phyloP scores from a whole-genome alignment of 2,888 invertebrate species.

The Phyllotreta cruciferae region DNA sequence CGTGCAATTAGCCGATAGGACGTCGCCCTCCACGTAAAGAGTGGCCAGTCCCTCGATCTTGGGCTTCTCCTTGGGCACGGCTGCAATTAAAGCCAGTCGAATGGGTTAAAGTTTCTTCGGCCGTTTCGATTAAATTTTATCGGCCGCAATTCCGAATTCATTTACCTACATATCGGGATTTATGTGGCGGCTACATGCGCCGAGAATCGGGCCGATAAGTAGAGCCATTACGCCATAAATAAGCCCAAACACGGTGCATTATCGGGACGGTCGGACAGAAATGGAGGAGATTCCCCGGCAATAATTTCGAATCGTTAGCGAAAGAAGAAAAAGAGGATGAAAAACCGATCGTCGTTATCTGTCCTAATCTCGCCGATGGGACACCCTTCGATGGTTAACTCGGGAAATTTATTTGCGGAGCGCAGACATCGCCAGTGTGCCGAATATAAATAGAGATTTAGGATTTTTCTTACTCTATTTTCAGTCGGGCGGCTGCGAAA shows the following conservation, averaged over 20 bases:
- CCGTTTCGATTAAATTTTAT: not conserved
- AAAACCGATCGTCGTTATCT: slow-evolving; percentile 20
- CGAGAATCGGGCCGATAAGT: slow-evolving; percentile 8
- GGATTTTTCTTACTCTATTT: no score
- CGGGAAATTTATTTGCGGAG: no score
- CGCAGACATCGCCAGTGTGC: no score
- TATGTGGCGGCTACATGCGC: not conserved
- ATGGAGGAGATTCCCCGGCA: slow-evolving; percentile 21
- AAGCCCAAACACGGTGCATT: slow-evolving; percentile 23
- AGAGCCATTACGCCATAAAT: slow-evolving; percentile 26
- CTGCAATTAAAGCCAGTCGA: slow-evolving; percentile 53
- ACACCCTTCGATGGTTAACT: not conserved
- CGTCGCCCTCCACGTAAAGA: slow-evolving; percentile 54
- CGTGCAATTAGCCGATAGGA: slow-evolving; percentile 51
- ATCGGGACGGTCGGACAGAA: slow-evolving; percentile 21
- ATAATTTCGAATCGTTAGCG: slow-evolving; percentile 27
- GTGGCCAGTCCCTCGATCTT: slow-evolving; percentile 53
- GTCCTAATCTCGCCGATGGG: slow-evolving; percentile 16
- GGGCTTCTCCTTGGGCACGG: slow-evolving; percentile 54
- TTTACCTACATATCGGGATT: not conserved
- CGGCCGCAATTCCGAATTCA: not conserved
- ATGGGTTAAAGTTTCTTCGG: not conserved
- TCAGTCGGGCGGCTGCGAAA: no score
- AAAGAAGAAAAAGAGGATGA: slow-evolving; percentile 7
- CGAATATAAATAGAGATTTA: no score